Percentiles rank a stretch among this genome's conserved stretches.
phyloP scores from a whole-genome alignment of 2,113 vertebrate genomes.

The Corythaeola cristata region DNA sequence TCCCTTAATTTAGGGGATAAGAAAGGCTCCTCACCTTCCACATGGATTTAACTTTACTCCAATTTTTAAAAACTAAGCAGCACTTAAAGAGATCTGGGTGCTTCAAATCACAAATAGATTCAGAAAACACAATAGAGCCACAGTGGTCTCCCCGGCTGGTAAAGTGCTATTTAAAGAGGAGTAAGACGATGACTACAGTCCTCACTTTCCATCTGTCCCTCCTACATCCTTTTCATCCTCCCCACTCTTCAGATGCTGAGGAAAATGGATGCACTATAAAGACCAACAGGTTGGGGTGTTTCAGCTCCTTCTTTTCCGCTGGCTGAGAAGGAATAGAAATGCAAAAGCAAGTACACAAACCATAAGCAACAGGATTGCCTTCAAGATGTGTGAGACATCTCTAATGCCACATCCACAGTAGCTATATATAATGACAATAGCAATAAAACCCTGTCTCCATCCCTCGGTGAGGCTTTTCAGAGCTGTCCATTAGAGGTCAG shows the following conservation, averaged over 20 bases:
- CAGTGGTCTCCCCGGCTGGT: rapidly evolving
- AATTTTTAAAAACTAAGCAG: neutral
- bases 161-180: neutral
- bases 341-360: neutral
- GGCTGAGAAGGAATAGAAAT: neutral
- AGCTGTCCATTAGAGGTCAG: constrained; percentile 14
- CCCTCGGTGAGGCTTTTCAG: neutral
- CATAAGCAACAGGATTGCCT: neutral
- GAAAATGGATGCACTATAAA: neutral
- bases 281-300: neutral
- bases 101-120: neutral
- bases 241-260: neutral
- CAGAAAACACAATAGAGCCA: neutral
- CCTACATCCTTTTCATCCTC: neutral
- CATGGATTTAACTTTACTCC: neutral
- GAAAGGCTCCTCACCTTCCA: neutral
- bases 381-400: neutral
- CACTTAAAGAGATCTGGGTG: neutral
- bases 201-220: neutral
- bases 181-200: neutral
- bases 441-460: neutral
- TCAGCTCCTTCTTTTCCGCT: neutral
- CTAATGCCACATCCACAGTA: neutral
- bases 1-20: neutral
- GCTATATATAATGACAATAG: neutral